These are phyloP conservation scores for Vidua macroura DNA, from an alignment of 2,113 vertebrate species.

Conservation along the genomic window DNA sequence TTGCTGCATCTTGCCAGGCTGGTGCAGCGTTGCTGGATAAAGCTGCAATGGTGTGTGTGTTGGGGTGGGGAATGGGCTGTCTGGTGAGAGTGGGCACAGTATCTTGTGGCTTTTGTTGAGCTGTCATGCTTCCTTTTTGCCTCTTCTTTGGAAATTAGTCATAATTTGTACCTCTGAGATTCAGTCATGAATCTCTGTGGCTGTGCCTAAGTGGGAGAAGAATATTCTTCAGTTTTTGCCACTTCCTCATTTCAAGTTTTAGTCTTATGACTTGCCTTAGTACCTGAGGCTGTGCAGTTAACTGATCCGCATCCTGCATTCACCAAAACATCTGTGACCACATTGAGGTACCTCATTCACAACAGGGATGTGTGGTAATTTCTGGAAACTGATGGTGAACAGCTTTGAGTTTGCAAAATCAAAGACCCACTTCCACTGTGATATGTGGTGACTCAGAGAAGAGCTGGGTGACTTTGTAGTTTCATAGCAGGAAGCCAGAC, in stretches of 20 bases:
- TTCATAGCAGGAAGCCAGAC: neutral
- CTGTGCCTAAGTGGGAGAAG: neutral
- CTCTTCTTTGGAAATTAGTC: neutral
- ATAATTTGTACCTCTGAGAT: neutral
- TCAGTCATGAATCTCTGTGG: neutral
- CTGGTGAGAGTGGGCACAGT: neutral
- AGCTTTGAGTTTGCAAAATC: neutral
- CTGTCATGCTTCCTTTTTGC: neutral
- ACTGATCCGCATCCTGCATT: neutral
- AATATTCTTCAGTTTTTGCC: neutral
- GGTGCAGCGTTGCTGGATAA: neutral
- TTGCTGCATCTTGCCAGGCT: no score
- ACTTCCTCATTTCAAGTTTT: constrained; percentile 12
- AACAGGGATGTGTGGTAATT: neutral
- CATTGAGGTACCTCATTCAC: neutral
- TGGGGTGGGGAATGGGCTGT: neutral
- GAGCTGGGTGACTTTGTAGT: neutral
- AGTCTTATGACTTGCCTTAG: neutral
- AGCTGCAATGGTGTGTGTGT: neutral
- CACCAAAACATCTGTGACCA: neutral
- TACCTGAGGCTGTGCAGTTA: neutral
- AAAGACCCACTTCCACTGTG: neutral
- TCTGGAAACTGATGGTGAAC: neutral
- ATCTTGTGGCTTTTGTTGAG: neutral
- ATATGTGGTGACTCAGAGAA: neutral